Conservation (phyloP, 2,113 vertebrate species). For the Xiphophorus couchianus region DNA sequence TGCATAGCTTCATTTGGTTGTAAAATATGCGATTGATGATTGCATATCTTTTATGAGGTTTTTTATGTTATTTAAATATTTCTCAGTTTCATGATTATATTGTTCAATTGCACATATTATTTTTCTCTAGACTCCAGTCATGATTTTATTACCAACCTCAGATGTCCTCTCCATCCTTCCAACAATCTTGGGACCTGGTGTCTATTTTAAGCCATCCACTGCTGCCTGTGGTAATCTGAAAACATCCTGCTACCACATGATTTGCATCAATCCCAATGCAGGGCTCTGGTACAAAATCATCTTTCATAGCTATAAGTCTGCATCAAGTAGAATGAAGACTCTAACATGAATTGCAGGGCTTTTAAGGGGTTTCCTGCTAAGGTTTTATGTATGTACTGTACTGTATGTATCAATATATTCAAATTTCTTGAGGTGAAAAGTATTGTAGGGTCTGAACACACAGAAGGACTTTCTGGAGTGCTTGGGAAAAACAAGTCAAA, state of each 20-base stretch:
- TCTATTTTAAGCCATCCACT: neutral
- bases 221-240: neutral
- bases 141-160: neutral
- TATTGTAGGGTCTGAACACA: neutral
- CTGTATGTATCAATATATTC: neutral
- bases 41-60: neutral
- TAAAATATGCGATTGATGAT: neutral
- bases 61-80: too few relatives aligned
- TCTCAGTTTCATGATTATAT: neutral
- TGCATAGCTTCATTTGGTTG: too few relatives aligned
- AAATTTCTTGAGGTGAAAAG: neutral
- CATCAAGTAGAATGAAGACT: constrained; percentile 18
- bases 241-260: neutral
- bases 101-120: neutral
- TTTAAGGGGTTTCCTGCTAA: neutral
- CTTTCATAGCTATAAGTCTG: constrained; percentile 45
- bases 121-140: neutral
- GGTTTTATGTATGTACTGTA: neutral
- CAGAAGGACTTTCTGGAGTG: too few relatives aligned
- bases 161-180: neutral
- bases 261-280: neutral
- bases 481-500: too few relatives aligned
- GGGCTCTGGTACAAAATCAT: constrained; percentile 4
- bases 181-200: neutral
- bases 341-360: constrained; percentile 15